A percentile compares a stretch with the other conserved stretches of the same genome.
Conservation (phyloP, 1,140 invertebrate species). For the Macrocentrus cingulum region DNA sequence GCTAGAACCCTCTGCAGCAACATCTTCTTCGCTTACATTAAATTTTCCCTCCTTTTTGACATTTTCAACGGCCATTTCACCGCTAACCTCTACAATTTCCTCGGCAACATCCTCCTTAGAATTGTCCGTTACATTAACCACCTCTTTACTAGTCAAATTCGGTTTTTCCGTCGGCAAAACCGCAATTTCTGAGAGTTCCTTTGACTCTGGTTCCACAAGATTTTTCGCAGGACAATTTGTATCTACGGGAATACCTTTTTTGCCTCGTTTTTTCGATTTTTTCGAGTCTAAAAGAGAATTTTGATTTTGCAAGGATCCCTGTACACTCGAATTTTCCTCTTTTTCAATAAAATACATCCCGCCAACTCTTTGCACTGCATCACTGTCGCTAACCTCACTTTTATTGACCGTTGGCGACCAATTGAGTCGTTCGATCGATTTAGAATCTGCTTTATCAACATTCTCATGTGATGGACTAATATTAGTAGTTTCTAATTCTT, state of each 20-base stretch:
- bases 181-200: too few relatives aligned
- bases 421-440: background rate
- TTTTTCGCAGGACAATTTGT: too few relatives aligned
- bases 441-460: background rate
- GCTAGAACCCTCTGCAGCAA: constrained; percentile 40
- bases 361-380: too few relatives aligned
- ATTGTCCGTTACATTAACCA: too few relatives aligned
- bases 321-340: background rate
- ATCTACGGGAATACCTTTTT: background rate
- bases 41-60: background rate
- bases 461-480: background rate
- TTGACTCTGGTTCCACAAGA: too few relatives aligned
- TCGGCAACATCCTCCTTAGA: too few relatives aligned
- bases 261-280: background rate
- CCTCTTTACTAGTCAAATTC: too few relatives aligned
- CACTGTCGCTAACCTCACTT: too few relatives aligned
- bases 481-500: constrained; percentile 20
- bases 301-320: background rate
- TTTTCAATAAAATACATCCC: too few relatives aligned
- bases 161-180: too few relatives aligned
- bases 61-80: background rate
- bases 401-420: too few relatives aligned
- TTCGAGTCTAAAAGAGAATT: background rate
- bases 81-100: too few relatives aligned
- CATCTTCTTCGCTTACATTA: background rate